Base-by-base conservation (phyloP, 1,140 invertebrate genomes). In the Brachystomella parvula region DNA sequence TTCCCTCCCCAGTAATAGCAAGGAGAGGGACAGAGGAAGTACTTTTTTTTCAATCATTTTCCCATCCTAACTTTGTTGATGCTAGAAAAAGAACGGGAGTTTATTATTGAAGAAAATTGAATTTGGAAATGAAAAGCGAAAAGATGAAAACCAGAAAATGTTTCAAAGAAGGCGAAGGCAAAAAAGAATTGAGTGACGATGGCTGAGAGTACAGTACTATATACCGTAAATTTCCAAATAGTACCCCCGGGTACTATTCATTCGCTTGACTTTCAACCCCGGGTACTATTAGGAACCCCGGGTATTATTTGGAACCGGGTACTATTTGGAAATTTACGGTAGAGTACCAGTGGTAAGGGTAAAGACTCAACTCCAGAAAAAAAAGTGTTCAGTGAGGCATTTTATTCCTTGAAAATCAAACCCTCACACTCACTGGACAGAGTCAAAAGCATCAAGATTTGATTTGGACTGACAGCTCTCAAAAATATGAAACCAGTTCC, bases 401-500 rank as follows among this genome's bases (percentile, higher is more conserved):
- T 53, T 53, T 24, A 53, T 26, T 53, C 24, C 12, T 53, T 53
- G 15, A 53, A 53, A 53, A 53, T 53, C 49, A 53, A 53, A 53
- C 49, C 49, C 6, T 53, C 49, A 12, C 12, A 6, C 6, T 6
- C 15, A 53, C 49, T 53, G 12, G 49, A 39, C 35, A 39, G 19
- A 39, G 19, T 6, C 35, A 9, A 39, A 39, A 39, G 6, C 35
- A 39, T 39, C 35, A 39, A 39, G 35, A 39, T 53, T 53, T 53
- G 49, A 53, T 53, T 53, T 53, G 24, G 24, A 24, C 9, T 53
- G 49, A 53, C 49, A 53, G 15, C 12, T 6, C 49, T 24, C 49
- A 39, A 39, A 6, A 39, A 39, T 19, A 39, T 6, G 19, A 19
- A 39, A 39, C 35, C 35, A 39, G 35, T 39, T 39, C 35, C 19